These are phyloP conservation scores for Neogale vison DNA, from an alignment of 2,113 vertebrate species.

Conservation along the genomic window DNA sequence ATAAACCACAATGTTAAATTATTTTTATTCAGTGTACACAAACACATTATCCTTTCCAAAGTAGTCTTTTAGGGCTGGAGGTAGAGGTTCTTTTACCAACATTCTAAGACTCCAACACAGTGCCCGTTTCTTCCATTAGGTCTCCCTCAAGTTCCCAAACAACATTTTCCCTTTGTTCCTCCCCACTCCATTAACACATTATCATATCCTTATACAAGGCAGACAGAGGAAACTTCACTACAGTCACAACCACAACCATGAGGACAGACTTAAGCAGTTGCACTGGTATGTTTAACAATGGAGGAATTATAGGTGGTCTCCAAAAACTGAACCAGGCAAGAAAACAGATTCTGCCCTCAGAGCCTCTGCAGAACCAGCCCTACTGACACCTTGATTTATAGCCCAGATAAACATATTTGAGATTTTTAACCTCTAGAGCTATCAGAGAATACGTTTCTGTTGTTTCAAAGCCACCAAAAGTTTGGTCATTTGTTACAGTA, in stretches of 20 bases:
- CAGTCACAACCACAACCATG: not conserved
- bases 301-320: not conserved
- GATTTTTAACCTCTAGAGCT: not conserved
- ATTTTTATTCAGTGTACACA: not conserved
- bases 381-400: not conserved
- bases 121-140: not conserved
- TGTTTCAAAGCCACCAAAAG: not conserved
- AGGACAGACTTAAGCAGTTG: not conserved
- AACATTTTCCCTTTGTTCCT: not conserved
- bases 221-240: not conserved
- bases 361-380: not conserved
- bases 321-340: not conserved
- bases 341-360: not conserved
- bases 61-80: not conserved
- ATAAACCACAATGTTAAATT: not conserved
- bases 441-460: not conserved
- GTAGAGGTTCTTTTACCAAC: not conserved
- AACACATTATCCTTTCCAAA: not conserved
- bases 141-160: not conserved
- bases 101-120: not conserved
- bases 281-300: not conserved
- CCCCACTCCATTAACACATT: not conserved
- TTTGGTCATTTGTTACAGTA: not conserved
- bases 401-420: not conserved
- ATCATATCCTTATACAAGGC: not conserved